phyloP scores from a whole-genome alignment of 2,113 vertebrate genomes.

The Corvus cornix region DNA sequence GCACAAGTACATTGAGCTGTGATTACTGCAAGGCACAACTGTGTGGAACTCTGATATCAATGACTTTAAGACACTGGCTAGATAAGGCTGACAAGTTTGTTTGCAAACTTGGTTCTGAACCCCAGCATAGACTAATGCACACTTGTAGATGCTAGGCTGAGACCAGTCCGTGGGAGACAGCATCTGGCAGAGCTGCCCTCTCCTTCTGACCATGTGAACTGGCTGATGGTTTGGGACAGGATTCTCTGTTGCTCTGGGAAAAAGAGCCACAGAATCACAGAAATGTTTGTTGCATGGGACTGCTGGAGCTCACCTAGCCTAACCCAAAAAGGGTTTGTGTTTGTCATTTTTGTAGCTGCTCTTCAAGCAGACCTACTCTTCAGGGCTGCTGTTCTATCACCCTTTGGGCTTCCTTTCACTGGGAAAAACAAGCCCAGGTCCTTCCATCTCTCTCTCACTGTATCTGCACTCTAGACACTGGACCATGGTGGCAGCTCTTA shows the following conservation, averaged over 20 bases:
- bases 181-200: background rate
- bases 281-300: background rate
- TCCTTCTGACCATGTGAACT: background rate
- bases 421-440: background rate
- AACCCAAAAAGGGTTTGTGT: background rate
- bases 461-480: background rate
- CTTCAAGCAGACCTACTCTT: background rate
- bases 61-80: background rate
- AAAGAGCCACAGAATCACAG: background rate
- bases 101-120: background rate
- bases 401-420: background rate
- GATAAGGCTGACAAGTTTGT: background rate
- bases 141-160: background rate
- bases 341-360: background rate
- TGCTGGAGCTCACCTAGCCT: background rate
- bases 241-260: background rate
- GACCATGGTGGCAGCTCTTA: background rate
- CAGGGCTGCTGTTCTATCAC: background rate
- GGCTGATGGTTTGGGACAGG: background rate
- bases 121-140: background rate
- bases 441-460: rapidly evolving
- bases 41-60: background rate
- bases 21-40: background rate
- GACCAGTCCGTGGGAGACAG: background rate
- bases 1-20: background rate